These are phyloP conservation scores for Rhagoletis pomonella DNA, from an alignment of 1,140 invertebrate genomes.

Conservation along the genomic window DNA sequence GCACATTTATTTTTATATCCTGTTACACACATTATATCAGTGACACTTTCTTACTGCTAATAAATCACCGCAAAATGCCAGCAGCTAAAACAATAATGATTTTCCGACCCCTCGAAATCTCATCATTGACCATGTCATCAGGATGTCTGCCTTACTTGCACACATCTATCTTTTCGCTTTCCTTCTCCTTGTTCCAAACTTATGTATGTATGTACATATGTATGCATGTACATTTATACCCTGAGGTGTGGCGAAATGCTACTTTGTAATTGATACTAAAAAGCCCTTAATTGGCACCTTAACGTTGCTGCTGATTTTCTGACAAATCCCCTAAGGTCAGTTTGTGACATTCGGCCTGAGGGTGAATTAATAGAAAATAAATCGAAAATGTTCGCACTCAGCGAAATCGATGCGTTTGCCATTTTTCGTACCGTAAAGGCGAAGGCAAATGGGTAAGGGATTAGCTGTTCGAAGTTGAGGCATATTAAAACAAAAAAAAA, in stretches of 20 bases:
- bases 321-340: constrained; percentile 73
- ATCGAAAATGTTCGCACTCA: constrained; percentile 43
- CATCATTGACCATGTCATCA: not conserved
- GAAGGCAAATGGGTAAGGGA: not conserved
- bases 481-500: no score
- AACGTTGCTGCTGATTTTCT: constrained; percentile 72
- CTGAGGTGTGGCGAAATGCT: constrained; percentile 71
- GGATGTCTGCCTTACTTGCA: not conserved
- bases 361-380: constrained; percentile 54
- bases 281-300: constrained; percentile 74
- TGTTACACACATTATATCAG: constrained; percentile 1
- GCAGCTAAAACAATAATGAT: constrained; percentile 48
- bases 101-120: not conserved
- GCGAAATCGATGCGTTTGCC: constrained; percentile 1
- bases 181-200: not conserved
- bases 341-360: constrained; percentile 30
- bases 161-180: not conserved
- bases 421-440: constrained; percentile 15
- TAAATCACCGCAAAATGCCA: constrained; percentile 54
- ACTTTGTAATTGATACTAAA: constrained; percentile 74
- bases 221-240: not conserved
- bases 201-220: not conserved
- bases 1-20: not conserved
- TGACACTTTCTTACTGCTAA: constrained; percentile 34
- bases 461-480: no score